Base-by-base conservation (phyloP, 2,888 invertebrate genomes). In the Aromia moschata region DNA sequence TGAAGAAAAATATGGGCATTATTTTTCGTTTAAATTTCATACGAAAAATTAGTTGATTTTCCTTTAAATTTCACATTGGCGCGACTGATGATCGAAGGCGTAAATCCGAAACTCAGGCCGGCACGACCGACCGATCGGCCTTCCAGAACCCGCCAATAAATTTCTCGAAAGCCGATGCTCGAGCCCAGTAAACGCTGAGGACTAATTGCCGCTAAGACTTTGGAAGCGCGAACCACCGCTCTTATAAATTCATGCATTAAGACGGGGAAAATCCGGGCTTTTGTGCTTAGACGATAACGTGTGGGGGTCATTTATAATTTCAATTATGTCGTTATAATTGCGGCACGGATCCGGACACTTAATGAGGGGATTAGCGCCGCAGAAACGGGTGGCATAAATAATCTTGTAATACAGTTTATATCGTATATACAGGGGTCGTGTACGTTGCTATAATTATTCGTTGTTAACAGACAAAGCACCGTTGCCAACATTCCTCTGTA, bases 241-340 rank as follows among this genome's bases (percentile, higher is more conserved):
- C 54, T 11, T 10, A 55, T 55, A 55, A 55, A 55, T 55, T 38
- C 12, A 46, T 45, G 55, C 9, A 55, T 55, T 55, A 37, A 55
- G 55, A 38, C 25, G 55, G 18, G 36, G 55, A 55, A 55, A 55
- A 52, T 52, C 40, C 7, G 52, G 31, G 31, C 52, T 16, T n/a
- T 51, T 54, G 20, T 44, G n/a, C 44, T 2, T 2, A 20, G 14
- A 45, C 15, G 20, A 59, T 62, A 56, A 62, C 30, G 47, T 57
- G 56, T 62, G 53, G 57, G n/a, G 63, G 57, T 64, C 65, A 68
- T 73, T 69, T 68, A 70, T 67, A 70, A 71, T 72, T 69, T 65
- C 70, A 71, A 72, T 73, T 70, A 73, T 71, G 68, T 70, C 71
- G 68, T 72, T 71, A 71, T 62, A 60, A 69, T 69, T 71, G 70